Evolutionary conservation across 2,113 vertebrate species (phyloP).

Genomic region (Elaphurus davidianus): DNA sequence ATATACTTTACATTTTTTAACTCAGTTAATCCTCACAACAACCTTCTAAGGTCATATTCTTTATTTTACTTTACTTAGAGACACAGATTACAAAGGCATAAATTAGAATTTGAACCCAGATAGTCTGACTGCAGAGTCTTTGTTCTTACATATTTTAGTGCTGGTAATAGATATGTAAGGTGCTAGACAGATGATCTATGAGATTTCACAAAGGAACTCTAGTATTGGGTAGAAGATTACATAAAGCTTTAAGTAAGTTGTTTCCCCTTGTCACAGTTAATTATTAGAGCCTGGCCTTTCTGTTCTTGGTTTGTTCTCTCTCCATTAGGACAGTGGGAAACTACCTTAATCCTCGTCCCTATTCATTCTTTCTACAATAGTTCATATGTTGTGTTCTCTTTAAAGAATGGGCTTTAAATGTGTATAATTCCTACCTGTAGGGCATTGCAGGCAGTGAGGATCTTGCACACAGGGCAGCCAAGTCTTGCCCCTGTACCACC

Average conservation of each 20-base stretch:
- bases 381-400: background rate
- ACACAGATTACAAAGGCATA: background rate
- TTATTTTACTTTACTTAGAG: background rate
- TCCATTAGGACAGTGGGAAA: background rate
- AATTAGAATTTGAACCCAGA: background rate
- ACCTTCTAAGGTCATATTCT: background rate
- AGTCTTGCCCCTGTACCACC: slow-evolving; percentile 89
- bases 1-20: background rate
- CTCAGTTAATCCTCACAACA: background rate
- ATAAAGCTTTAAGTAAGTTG: background rate
- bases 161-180: background rate
- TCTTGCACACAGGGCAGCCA: slow-evolving; percentile 87
- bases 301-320: background rate
- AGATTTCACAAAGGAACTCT: background rate
- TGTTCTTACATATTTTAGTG: background rate
- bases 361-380: background rate
- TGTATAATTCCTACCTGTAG: slow-evolving; percentile 68
- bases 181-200: background rate
- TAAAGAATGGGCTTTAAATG: background rate
- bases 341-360: background rate
- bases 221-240: background rate
- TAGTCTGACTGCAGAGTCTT: background rate
- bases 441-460: slow-evolving; percentile 83
- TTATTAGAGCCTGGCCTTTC: background rate
- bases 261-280: background rate